phyloP scores from a whole-genome alignment of 2,113 vertebrate genomes.

The Halichoeres trimaculatus region DNA sequence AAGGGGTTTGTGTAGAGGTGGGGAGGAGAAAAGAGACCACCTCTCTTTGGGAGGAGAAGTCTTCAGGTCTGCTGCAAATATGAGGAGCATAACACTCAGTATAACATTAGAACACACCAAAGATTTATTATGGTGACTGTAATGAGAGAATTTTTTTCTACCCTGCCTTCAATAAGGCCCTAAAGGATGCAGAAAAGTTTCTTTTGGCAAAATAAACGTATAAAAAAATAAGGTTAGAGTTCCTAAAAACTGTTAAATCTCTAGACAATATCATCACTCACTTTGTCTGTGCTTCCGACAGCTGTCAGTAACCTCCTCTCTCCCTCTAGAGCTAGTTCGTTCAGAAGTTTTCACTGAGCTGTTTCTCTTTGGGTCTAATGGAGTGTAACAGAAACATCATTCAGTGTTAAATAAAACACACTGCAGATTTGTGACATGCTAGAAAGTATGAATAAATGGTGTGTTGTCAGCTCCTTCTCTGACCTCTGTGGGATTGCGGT shows the following conservation, averaged over 20 bases:
- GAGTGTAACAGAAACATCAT: not conserved
- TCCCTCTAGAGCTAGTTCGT: not conserved
- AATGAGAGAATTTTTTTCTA: not conserved
- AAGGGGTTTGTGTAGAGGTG: constrained; percentile 65
- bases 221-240: too few relatives aligned
- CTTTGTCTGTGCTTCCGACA: constrained; percentile 36
- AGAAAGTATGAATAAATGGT: not conserved
- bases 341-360: not conserved
- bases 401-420: not conserved
- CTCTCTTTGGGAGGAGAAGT: constrained; percentile 44
- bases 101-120: not conserved
- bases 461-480: not conserved
- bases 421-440: fast-evolving
- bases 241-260: not conserved
- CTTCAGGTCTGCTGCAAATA: constrained; percentile 38
- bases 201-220: not conserved
- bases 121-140: too few relatives aligned
- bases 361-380: not conserved
- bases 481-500: constrained; percentile 50
- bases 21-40: constrained; percentile 34
- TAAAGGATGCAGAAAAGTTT: not conserved
- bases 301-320: constrained; percentile 1
- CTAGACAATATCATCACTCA: constrained; percentile 19
- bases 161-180: not conserved
- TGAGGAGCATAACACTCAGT: constrained; percentile 3